phyloP scores from a whole-genome alignment of 2,113 vertebrate genomes.

The Lethenteron camtschaticum region DNA sequence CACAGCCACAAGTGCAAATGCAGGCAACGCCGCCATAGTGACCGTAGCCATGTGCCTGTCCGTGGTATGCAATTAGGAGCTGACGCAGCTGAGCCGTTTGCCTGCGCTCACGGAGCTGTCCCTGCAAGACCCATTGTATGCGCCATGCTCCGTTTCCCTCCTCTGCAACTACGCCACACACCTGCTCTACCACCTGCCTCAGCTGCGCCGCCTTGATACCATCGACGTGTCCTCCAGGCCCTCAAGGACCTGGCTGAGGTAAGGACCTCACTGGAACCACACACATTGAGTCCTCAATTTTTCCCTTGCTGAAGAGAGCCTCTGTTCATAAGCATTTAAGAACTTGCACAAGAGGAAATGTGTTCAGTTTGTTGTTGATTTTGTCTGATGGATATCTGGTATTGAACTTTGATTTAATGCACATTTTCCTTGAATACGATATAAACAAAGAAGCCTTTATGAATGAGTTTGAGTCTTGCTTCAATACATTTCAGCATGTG shows the following conservation, averaged over 20 bases:
- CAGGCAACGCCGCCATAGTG: no score
- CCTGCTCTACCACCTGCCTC: slow-evolving; percentile 48
- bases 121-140: slow-evolving; percentile 42
- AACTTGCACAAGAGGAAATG: no score
- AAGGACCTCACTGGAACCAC: slow-evolving; percentile 9
- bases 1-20: no score
- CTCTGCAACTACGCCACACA: slow-evolving; percentile 56
- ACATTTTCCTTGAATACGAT: no score
- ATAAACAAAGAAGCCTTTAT: no score
- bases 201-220: slow-evolving; percentile 39
- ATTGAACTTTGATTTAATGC: no score
- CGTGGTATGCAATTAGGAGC: slow-evolving; percentile 27
- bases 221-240: slow-evolving; percentile 36
- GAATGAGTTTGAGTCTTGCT: no score
- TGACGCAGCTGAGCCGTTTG: slow-evolving; percentile 34
- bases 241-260: slow-evolving; percentile 52
- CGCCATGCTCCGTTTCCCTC: slow-evolving; percentile 45
- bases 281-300: not conserved
- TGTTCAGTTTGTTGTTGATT: no score
- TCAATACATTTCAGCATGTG: no score
- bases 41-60: no score
- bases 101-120: slow-evolving; percentile 30
- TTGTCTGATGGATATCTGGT: no score
- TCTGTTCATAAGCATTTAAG: not conserved
- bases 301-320: not conserved